These are phyloP conservation scores for Drosophila meridiana DNA, from an alignment of 2,888 invertebrate genomes.

Conservation along the genomic window DNA sequence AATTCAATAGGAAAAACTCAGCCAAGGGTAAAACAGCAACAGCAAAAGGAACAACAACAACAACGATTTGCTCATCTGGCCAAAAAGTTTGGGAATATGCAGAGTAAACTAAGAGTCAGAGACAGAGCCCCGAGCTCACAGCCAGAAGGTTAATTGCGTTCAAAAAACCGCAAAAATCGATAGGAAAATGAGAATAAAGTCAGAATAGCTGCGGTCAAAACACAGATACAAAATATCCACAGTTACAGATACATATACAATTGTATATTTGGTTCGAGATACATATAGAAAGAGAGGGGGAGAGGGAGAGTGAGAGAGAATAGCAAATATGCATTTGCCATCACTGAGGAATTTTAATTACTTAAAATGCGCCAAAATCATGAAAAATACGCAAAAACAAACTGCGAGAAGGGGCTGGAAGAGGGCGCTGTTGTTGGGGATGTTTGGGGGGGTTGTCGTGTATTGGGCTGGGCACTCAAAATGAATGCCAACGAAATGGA, in stretches of 20 bases:
- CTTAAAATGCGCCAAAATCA: constrained; percentile 62
- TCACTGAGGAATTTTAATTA: constrained; percentile 69
- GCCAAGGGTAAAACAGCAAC: constrained; percentile 26
- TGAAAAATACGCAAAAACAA: constrained; percentile 45
- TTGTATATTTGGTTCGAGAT: constrained; percentile 4
- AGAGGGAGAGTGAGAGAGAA: background rate
- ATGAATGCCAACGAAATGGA: constrained; percentile 9
- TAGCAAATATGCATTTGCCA: constrained; percentile 32
- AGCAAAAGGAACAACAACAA: constrained; percentile 7
- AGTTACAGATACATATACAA: constrained; percentile 7
- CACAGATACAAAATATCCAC: constrained; percentile 33
- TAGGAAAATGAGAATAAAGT: constrained; percentile 65
- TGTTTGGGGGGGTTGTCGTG: background rate
- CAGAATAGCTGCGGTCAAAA: constrained; percentile 51
- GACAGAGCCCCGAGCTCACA: constrained; percentile 2
- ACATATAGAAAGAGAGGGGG: background rate
- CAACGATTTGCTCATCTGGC: constrained; percentile 34
- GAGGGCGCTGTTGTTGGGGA: background rate
- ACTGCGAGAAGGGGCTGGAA: background rate
- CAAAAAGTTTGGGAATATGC: constrained; percentile 46
- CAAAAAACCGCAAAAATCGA: constrained; percentile 70
- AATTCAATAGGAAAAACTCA: constrained; percentile 35
- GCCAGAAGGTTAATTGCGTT: constrained; percentile 62
- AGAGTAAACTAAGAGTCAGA: constrained; percentile 26
- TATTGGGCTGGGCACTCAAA: constrained; percentile 3